Evolutionary conservation across 2,113 vertebrate genomes (phyloP), one percentile per base, ranked within the genome.

Genomic region (Potamarius usumacintae): DNA sequence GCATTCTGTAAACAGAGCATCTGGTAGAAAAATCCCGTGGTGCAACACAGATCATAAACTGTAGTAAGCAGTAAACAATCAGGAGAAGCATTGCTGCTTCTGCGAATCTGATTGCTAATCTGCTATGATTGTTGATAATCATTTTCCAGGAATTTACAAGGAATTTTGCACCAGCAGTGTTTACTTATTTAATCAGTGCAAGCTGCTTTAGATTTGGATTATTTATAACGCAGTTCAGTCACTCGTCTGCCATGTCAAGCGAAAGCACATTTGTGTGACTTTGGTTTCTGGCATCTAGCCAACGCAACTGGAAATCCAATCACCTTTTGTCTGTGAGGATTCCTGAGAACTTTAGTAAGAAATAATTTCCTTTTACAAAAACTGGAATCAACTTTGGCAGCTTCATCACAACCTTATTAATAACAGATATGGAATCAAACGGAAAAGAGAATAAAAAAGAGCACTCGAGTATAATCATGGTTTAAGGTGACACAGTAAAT

Each of bases 261-360:
- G 2, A 2, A 15, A 55, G 25, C 17, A 6, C 25, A 8, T 55
- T 4, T 4, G 76, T 53, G 22, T n/a, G 25, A 15, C 2, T 0
- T 9, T 55, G 76, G 14, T 55, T 53, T 55, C 12, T 57, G 62
- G 25, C n/a, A 30, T 50, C 60, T 1, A 7, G 60, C 58, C 85
- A 63, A 69, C 76, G 50, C 52, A 57, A 69, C 20, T 20, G 74
- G 50, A 71, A 80, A 84, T 84, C 48, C 53, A n/a, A 71, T 81
- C 85, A 10, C 27, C 2, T 30, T 58, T 81, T 72, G 42, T 55
- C 22, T 58, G 42, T 22, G 25, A 55, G 50, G 5, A 20, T 78
- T 86, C 69, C 50, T 22, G 15, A 80, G 85, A 71, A 81, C 52
- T 71, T 80, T 81, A 80, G 57, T 55, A 55, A 25, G 20, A 86